These are phyloP conservation scores for Fistularia tabacaria DNA, from an alignment of 2,797 vertebrate genomes.

Conservation along the genomic window DNA sequence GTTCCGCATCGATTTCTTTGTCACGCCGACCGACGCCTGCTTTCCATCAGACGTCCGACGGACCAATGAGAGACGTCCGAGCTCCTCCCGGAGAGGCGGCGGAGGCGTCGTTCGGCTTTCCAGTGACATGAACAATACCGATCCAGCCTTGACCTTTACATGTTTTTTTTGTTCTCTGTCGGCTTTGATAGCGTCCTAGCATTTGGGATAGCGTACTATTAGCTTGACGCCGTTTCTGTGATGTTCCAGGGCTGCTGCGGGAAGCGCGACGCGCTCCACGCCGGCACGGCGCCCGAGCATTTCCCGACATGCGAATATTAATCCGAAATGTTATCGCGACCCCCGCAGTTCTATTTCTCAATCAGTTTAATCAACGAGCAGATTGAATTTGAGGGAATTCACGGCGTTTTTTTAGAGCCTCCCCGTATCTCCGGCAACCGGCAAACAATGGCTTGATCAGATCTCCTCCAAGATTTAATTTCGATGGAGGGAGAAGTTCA, in stretches of 20 bases:
- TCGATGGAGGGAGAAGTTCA: slow-evolving; percentile 17
- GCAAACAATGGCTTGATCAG: slow-evolving; percentile 31
- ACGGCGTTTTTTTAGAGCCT: too few species aligned
- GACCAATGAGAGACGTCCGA: slow-evolving; percentile 34
- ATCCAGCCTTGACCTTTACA: slow-evolving; percentile 35
- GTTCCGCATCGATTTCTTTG: slow-evolving; percentile 65
- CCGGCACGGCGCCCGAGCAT: too few species aligned
- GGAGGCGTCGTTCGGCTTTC: slow-evolving; percentile 40
- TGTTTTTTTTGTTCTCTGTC: not conserved
- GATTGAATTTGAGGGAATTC: too few species aligned
- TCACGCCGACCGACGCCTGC: slow-evolving; percentile 30
- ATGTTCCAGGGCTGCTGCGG: too few species aligned
- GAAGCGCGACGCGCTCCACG: too few species aligned
- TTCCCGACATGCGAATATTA: too few species aligned
- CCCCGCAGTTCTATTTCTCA: too few species aligned
- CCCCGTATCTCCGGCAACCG: not conserved
- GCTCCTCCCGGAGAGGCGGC: slow-evolving; percentile 28
- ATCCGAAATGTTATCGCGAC: too few species aligned
- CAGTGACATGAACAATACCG: slow-evolving; percentile 29
- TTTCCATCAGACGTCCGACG: slow-evolving; percentile 37
- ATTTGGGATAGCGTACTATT: not conserved
- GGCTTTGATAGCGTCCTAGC: not conserved
- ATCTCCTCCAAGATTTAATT: slow-evolving; percentile 9
- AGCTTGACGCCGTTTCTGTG: not conserved
- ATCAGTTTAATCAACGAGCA: too few species aligned